Percentiles rank a stretch among this genome's conserved stretches.
Conservation (phyloP, 2,797 vertebrate species). For the Poliocrania exsul region DNA sequence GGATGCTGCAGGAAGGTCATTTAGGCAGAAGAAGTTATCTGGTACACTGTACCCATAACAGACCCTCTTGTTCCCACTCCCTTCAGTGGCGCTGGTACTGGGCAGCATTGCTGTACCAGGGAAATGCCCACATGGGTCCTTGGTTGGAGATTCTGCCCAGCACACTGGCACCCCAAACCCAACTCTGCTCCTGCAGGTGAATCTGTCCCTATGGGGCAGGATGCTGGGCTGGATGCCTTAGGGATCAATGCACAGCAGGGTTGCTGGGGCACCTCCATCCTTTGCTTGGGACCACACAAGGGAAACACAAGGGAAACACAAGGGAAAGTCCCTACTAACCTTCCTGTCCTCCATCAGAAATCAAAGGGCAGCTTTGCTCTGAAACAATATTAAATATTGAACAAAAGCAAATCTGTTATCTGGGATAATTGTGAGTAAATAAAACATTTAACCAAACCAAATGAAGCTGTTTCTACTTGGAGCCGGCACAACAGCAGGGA, state of each 20-base stretch:
- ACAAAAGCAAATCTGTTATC: constrained; percentile 56
- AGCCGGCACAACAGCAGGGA: constrained; percentile 61
- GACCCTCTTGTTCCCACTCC: neutral
- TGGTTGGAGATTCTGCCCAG: rapidly evolving
- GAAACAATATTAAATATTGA: constrained; percentile 52
- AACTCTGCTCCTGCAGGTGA: neutral
- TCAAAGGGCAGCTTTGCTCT: neutral
- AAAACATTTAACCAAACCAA: constrained; percentile 69
- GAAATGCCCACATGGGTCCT: neutral
- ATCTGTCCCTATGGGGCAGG: rapidly evolving
- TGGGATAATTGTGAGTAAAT: constrained; percentile 66
- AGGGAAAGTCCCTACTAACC: neutral
- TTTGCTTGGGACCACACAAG: neutral
- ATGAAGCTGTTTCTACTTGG: constrained; percentile 67
- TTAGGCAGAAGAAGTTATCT: neutral
- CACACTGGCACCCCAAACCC: neutral
- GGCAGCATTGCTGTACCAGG: neutral
- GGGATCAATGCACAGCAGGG: rapidly evolving
- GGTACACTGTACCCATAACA: no score
- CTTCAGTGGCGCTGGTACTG: rapidly evolving
- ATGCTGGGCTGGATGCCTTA: neutral
- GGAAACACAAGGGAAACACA: no score
- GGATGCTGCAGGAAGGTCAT: neutral
- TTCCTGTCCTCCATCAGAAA: neutral
- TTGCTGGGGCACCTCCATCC: neutral